Percentiles rank a stretch among this genome's conserved stretches.
phyloP scores from a whole-genome alignment of 2,113 vertebrate genomes.

The Morone chrysops region DNA sequence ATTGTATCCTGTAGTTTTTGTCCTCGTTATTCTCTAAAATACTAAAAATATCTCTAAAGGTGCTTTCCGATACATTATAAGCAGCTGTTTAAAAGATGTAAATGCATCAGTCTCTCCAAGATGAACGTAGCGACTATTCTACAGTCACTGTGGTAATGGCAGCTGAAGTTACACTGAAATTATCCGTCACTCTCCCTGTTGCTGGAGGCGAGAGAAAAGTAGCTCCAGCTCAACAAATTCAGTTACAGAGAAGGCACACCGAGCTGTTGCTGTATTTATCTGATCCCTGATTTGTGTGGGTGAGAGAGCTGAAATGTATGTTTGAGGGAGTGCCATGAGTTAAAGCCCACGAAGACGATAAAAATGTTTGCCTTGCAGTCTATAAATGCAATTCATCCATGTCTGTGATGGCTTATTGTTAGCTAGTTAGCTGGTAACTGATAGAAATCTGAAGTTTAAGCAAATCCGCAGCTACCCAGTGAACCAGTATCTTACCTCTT shows the following conservation, averaged over 20 bases:
- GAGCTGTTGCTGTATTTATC: neutral
- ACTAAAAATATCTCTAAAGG: no score
- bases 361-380: no score
- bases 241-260: neutral
- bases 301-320: neutral
- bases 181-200: no score
- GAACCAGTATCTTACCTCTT: slow-evolving; percentile 80
- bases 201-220: neutral
- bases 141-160: neutral
- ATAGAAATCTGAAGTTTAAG: neutral
- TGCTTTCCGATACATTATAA: no score
- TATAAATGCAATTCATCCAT: neutral
- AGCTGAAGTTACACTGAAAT: neutral
- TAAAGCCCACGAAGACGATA: neutral
- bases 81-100: neutral
- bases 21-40: neutral
- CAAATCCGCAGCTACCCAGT: neutral
- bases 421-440: no score
- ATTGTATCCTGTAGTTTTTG: neutral
- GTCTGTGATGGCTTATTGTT: neutral
- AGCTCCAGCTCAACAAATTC: neutral
- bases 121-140: neutral
- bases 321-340: neutral
- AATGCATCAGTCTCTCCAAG: neutral
- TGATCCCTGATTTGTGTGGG: neutral